Evolutionary conservation across 2,888 invertebrate genomes (phyloP).

Genomic region (Lagria hirta): DNA sequence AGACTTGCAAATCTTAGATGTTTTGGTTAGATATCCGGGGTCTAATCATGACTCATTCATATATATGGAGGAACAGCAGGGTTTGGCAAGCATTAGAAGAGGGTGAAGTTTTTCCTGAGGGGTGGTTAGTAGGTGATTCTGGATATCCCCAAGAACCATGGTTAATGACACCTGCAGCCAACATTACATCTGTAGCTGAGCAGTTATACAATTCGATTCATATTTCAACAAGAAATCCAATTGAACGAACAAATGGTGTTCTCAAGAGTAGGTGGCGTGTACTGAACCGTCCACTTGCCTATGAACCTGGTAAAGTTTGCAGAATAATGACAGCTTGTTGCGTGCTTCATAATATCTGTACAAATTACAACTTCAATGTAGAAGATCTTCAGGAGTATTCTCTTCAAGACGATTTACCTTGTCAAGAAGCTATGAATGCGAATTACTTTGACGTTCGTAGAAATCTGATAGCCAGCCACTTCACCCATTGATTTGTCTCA

Average conservation of each 20-base stretch:
- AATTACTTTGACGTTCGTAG: too few relatives aligned
- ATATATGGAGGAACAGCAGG: slow-evolving; percentile 24
- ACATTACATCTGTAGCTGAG: slow-evolving; percentile 9
- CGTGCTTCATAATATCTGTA: slow-evolving; percentile 25
- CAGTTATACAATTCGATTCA: slow-evolving; percentile 24
- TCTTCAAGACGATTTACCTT: too few relatives aligned
- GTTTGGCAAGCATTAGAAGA: slow-evolving; percentile 8
- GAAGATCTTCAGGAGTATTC: too few relatives aligned
- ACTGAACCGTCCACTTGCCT: slow-evolving; percentile 14
- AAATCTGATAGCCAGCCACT: too few relatives aligned
- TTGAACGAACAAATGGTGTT: slow-evolving; percentile 14
- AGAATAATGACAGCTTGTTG: slow-evolving; percentile 20
- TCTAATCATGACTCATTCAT: slow-evolving; percentile 21
- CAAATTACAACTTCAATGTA: slow-evolving; percentile 10
- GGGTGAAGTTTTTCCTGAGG: slow-evolving; percentile 6
- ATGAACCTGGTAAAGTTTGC: slow-evolving; percentile 18
- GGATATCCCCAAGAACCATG: slow-evolving; percentile 22
- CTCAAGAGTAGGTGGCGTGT: slow-evolving; percentile 23
- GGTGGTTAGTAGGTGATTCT: slow-evolving; percentile 17
- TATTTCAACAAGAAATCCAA: slow-evolving; percentile 9
- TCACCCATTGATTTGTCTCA: too few relatives aligned
- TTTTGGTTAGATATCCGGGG: slow-evolving; percentile 24
- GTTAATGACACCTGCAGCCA: slow-evolving; percentile 21
- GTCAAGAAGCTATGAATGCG: too few relatives aligned
- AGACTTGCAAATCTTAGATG: slow-evolving; percentile 21